Conservation (phyloP, 2,113 vertebrate species). For the Dendropsophus ebraccatus region DNA sequence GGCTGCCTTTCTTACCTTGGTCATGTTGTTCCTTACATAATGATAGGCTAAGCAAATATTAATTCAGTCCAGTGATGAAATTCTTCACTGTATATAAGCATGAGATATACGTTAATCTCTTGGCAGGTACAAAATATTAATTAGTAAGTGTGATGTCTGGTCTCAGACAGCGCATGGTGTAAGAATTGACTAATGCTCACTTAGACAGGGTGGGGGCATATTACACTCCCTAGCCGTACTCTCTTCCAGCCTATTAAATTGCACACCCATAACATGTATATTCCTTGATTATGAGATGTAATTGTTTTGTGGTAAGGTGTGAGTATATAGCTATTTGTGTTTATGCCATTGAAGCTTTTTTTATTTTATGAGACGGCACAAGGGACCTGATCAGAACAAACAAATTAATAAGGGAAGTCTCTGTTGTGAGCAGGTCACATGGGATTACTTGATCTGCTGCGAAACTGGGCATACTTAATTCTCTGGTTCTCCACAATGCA, state of each 20-base stretch:
- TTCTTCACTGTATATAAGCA: not conserved
- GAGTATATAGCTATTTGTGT: not conserved
- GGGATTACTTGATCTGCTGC: not conserved
- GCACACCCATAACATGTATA: slow-evolving; percentile 21
- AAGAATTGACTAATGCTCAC: slow-evolving; percentile 25
- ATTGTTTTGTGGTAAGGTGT: slow-evolving; percentile 31
- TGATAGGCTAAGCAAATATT: too few species aligned
- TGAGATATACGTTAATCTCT: not conserved
- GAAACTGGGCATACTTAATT: not conserved
- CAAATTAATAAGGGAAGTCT: not conserved
- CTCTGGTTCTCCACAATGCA: not conserved
- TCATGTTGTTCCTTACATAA: too few species aligned
- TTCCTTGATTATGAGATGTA: slow-evolving; percentile 6
- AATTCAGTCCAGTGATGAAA: not conserved
- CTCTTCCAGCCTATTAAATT: not conserved
- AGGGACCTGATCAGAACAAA: not conserved
- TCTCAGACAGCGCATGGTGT: not conserved
- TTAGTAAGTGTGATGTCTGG: not conserved
- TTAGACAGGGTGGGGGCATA: slow-evolving; percentile 49
- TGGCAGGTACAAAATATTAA: not conserved
- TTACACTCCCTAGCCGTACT: slow-evolving; percentile 20
- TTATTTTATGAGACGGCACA: not conserved
- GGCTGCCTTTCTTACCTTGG: not conserved
- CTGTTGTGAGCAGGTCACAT: not conserved
- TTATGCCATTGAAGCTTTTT: not conserved